Evolutionary conservation across 2,797 vertebrate genomes (phyloP).

Genomic region (Leuciscus waleckii): DNA sequence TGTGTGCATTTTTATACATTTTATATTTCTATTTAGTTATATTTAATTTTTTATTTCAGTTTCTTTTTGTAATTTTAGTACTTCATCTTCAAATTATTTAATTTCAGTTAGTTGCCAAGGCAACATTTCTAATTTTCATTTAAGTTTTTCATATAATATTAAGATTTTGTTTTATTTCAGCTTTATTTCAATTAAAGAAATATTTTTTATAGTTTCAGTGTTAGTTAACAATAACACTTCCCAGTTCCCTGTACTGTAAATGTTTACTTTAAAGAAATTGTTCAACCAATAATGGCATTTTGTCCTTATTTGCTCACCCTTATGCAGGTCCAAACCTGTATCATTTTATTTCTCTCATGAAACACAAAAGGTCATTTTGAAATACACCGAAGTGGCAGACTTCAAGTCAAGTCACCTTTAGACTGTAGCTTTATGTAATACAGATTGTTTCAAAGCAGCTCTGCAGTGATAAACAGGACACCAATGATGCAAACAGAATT

Average conservation of each 20-base stretch:
- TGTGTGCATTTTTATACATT: not conserved
- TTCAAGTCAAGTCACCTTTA: not conserved
- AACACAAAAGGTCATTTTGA: not conserved
- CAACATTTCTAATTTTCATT: no score
- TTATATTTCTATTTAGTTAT: not conserved
- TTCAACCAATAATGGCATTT: not conserved
- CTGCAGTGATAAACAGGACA: not conserved
- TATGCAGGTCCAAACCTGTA: not conserved
- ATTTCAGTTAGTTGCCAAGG: no score
- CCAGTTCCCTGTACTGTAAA: not conserved
- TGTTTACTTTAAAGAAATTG: not conserved
- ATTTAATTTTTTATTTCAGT: not conserved
- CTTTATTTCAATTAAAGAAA: not conserved
- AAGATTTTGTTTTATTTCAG: no score
- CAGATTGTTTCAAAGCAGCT: not conserved
- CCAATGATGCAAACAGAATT: not conserved
- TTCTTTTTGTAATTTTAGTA: not conserved
- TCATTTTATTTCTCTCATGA: not conserved
- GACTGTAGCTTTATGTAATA: not conserved
- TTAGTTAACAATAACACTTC: not conserved
- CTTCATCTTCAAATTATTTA: not conserved
- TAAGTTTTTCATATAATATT: no score
- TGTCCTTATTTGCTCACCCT: not conserved
- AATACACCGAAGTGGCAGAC: not conserved
- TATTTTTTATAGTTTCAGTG: not conserved